Evolutionary conservation across 1,140 invertebrate genomes (phyloP).

Genomic region (Telenomus remus): DNA sequence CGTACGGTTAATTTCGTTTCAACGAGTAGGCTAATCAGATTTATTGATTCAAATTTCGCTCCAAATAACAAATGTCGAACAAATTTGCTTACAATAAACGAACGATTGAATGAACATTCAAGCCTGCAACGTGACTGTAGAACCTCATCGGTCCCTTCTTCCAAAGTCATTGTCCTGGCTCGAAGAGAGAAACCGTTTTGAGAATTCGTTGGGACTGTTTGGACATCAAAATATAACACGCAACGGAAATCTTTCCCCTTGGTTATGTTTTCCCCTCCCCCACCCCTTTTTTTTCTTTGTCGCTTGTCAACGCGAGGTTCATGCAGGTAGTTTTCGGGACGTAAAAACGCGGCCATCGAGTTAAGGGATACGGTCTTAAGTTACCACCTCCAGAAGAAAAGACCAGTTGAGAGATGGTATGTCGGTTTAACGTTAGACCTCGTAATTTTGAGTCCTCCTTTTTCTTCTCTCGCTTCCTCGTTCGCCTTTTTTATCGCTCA

Average conservation of each 20-base stretch:
- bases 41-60: too few species aligned
- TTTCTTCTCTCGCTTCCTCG: neutral
- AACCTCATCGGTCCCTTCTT: too few species aligned
- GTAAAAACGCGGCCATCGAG: constrained; percentile 22
- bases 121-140: too few species aligned
- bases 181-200: constrained; percentile 16
- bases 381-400: constrained; percentile 25
- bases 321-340: constrained; percentile 18
- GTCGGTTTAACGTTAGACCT: constrained; percentile 8
- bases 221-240: constrained; percentile 36
- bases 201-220: constrained; percentile 34
- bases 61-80: too few species aligned
- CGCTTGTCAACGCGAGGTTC: constrained; percentile 11
- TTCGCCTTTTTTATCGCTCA: neutral
- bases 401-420: constrained; percentile 15
- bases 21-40: too few species aligned
- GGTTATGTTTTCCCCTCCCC: constrained; percentile 12
- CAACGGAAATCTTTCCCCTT: constrained; percentile 55
- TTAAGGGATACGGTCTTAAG: constrained; percentile 14
- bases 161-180: constrained; percentile 14
- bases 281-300: constrained; percentile 35
- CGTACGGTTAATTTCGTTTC: too few species aligned
- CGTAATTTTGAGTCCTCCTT: constrained; percentile 23
- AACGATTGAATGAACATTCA: too few species aligned
- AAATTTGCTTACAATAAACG: too few species aligned